These are phyloP conservation scores for Koerneria pararmatus DNA, from an alignment of 2,888 invertebrate genomes.

Conservation along the genomic window DNA sequence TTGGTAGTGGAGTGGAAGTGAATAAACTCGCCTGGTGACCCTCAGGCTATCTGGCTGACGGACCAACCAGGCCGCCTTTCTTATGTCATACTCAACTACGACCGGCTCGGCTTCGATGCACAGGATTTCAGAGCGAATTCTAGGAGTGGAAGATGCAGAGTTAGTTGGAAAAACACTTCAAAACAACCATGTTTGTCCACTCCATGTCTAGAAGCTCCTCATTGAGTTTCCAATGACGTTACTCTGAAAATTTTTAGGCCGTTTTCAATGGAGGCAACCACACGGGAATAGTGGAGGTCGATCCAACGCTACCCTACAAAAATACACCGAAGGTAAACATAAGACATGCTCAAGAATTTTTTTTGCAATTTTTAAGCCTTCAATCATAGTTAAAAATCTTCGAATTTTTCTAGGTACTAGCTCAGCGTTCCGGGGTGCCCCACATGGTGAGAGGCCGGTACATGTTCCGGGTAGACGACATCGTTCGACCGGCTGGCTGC, in stretches of 20 bases:
- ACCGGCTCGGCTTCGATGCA: slow-evolving; percentile 84
- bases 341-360: no score
- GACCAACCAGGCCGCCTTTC: slow-evolving; percentile 75
- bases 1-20: no score
- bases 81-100: slow-evolving; percentile 91
- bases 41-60: slow-evolving; percentile 65
- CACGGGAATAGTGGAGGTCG: slow-evolving; percentile 58
- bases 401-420: slow-evolving; percentile 35
- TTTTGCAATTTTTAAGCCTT: background rate
- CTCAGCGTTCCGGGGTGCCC: slow-evolving; percentile 57
- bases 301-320: slow-evolving; percentile 56
- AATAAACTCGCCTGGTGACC: no score
- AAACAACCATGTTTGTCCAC: background rate
- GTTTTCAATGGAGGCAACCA: slow-evolving; percentile 60
- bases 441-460: slow-evolving; percentile 71
- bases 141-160: slow-evolving; percentile 55
- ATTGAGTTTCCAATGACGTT: background rate
- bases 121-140: slow-evolving; percentile 57
- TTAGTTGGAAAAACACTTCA: slow-evolving; percentile 22
- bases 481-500: slow-evolving; percentile 85
- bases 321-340: slow-evolving; percentile 51
- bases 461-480: slow-evolving; percentile 89
- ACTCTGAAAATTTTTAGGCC: slow-evolving; percentile 38
- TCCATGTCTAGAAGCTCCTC: background rate
- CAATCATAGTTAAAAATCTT: background rate